phyloP scores from a whole-genome alignment of 1,140 invertebrate species.

The Choristoneura fumiferana region DNA sequence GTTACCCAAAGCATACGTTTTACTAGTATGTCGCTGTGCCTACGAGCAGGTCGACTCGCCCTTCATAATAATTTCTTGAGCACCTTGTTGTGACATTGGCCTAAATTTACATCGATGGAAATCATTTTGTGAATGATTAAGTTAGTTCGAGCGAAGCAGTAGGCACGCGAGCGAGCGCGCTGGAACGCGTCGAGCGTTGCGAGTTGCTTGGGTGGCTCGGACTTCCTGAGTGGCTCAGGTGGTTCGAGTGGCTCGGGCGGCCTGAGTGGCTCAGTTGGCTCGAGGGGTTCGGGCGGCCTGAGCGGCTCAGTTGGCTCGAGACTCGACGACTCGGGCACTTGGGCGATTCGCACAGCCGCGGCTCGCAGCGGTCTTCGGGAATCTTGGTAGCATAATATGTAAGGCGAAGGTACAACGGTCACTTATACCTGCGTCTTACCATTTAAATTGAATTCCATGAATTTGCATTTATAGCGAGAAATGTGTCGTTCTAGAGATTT shows the following conservation, averaged over 20 bases:
- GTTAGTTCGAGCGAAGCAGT: too few species aligned
- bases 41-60: constrained; percentile 34
- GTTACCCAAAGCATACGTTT: constrained; percentile 67
- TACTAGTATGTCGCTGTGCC: constrained; percentile 39
- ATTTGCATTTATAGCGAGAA: constrained; percentile 78
- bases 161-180: constrained; percentile 25
- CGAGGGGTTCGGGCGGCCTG: too few species aligned
- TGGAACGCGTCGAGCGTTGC: not conserved
- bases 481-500: constrained; percentile 75
- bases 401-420: constrained; percentile 41
- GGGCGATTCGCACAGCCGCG: not conserved
- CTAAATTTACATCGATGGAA: too few species aligned
- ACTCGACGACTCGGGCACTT: not conserved
- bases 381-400: constrained; percentile 71
- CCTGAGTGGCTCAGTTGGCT: too few species aligned
- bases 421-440: constrained; percentile 48
- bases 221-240: too few species aligned
- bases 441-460: constrained; percentile 76
- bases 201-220: too few species aligned
- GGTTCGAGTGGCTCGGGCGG: too few species aligned
- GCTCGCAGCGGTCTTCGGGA: constrained; percentile 28
- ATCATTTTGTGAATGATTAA: too few species aligned
- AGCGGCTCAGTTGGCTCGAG: too few species aligned
- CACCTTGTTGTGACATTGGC: too few species aligned
- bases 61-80: constrained; percentile 32